A percentile compares a stretch with the other conserved stretches of the same genome.
Conservation (phyloP, 2,113 vertebrate genomes). For the Heptranchias perlo region DNA sequence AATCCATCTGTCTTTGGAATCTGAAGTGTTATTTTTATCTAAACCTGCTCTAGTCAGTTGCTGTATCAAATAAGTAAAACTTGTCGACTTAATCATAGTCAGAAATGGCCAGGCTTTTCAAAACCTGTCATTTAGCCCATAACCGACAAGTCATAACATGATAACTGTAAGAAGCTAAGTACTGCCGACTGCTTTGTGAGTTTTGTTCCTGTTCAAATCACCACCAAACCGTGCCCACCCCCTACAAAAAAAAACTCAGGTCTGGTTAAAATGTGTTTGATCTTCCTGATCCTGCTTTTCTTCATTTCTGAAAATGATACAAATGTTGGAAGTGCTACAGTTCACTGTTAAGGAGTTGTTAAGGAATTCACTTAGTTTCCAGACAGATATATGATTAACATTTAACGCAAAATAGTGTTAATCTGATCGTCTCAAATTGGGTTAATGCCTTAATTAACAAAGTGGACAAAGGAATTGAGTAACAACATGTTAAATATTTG, state of each 20-base stretch:
- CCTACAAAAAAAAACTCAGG: too few species aligned
- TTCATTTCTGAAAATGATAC: not conserved
- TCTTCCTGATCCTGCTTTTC: not conserved
- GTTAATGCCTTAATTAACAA: not conserved
- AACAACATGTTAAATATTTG: not conserved
- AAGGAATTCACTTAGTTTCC: not conserved
- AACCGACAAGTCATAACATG: not conserved
- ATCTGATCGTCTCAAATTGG: not conserved
- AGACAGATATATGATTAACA: not conserved
- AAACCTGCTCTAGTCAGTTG: not conserved
- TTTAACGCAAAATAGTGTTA: not conserved
- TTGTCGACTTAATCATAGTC: not conserved
- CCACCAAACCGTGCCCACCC: too few species aligned
- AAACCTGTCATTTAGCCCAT: not conserved
- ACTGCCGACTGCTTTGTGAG: too few species aligned
- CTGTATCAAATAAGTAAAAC: not conserved
- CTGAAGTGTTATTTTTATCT: not conserved
- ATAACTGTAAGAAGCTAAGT: too few species aligned
- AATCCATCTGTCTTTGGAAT: not conserved
- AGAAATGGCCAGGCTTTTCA: not conserved
- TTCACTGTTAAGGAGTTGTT: not conserved
- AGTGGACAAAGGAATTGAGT: not conserved
- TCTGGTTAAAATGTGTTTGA: not conserved
- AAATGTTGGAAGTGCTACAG: not conserved
- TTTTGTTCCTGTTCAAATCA: too few species aligned